These are phyloP conservation scores for Platycercus adscitus DNA, from an alignment of 2,113 vertebrate genomes.

Conservation along the genomic window DNA sequence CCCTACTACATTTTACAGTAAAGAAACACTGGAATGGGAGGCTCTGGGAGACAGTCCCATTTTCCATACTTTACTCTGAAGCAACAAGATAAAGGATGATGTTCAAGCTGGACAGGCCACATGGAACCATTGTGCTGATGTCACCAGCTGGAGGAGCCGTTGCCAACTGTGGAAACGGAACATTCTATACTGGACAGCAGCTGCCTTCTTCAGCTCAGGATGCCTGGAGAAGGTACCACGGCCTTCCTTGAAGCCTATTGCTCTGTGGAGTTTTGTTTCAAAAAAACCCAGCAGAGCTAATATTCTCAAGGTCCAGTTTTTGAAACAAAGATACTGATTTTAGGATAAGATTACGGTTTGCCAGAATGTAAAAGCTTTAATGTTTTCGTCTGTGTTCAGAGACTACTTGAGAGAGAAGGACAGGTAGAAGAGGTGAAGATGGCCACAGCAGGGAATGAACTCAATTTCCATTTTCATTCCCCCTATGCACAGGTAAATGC, in stretches of 20 bases:
- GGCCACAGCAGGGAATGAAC: not conserved
- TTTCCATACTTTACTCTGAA: not conserved
- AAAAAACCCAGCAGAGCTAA: conserved; percentile 35
- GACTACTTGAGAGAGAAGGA: not conserved
- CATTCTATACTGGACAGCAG: conserved; percentile 67
- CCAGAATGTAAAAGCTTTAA: not conserved
- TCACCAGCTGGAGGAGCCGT: conserved; percentile 58
- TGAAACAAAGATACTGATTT: conserved; percentile 11
- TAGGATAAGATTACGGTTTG: not conserved
- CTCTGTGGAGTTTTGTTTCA: conserved; percentile 47
- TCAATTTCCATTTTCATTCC: not conserved
- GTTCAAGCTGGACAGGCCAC: not conserved
- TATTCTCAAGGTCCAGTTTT: conserved; percentile 18
- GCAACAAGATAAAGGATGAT: not conserved
- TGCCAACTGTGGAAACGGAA: conserved; percentile 60
- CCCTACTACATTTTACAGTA: not conserved
- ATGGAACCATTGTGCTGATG: conserved; percentile 61
- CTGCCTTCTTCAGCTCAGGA: conserved; percentile 59
- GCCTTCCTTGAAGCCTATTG: conserved; percentile 11
- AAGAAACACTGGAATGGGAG: not conserved
- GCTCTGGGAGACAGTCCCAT: not conserved
- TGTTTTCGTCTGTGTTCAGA: not conserved
- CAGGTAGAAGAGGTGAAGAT: not conserved
- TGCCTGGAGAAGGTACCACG: conserved; percentile 73
- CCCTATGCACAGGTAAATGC: conserved; percentile 74